These are phyloP conservation scores for Drosophila pandora DNA, from an alignment of 1,140 invertebrate genomes.

Conservation along the genomic window DNA sequence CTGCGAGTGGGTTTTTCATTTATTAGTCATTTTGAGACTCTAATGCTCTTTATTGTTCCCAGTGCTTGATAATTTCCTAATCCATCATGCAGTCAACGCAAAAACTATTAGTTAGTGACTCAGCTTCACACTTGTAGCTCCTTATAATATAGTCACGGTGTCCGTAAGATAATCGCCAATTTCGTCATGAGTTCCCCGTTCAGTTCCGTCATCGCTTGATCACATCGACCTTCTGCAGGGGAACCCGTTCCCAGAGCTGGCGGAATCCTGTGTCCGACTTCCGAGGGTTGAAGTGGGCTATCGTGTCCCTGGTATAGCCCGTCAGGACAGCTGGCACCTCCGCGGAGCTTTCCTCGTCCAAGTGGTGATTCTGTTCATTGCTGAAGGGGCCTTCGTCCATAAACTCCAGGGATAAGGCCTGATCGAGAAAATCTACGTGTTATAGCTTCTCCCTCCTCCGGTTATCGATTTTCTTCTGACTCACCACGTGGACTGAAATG, in stretches of 20 bases:
- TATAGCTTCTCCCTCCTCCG: background rate
- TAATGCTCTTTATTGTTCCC: too few relatives aligned
- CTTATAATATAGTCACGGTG: slow-evolving; percentile 1
- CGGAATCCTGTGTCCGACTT: slow-evolving; percentile 56
- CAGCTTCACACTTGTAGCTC: background rate
- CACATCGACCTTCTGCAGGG: slow-evolving; percentile 56
- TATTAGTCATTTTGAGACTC: too few relatives aligned
- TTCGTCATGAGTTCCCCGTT: slow-evolving; percentile 1
- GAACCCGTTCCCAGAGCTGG: slow-evolving; percentile 58
- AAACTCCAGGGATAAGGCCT: slow-evolving; percentile 53
- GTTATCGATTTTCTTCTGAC: slow-evolving; percentile 8
- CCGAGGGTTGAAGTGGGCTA: slow-evolving; percentile 61
- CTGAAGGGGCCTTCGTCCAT: slow-evolving; percentile 50
- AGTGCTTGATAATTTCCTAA: too few relatives aligned
- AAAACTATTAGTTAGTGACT: background rate
- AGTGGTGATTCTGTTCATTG: slow-evolving; percentile 18
- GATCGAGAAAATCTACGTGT: background rate
- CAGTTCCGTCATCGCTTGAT: slow-evolving; percentile 47
- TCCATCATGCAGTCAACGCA: background rate
- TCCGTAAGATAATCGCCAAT: background rate
- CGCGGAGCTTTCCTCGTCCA: slow-evolving; percentile 32
- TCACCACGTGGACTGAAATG: slow-evolving; percentile 12
- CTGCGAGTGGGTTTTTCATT: too few relatives aligned
- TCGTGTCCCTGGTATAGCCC: slow-evolving; percentile 59
- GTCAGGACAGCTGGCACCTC: slow-evolving; percentile 48